phyloP scores from a whole-genome alignment of 2,888 invertebrate species.

The Anorthoa munda region DNA sequence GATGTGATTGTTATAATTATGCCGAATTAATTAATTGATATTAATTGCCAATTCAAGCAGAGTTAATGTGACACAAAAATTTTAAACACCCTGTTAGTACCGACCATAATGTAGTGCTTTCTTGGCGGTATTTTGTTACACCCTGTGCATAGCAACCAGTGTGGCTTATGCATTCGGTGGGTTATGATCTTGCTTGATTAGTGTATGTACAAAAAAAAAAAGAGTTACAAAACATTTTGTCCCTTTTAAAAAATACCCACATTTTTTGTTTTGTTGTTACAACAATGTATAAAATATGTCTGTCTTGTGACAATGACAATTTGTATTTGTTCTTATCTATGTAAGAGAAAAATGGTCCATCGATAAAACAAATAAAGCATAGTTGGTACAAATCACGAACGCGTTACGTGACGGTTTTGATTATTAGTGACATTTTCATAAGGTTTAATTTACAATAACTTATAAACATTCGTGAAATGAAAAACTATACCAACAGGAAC shows the following conservation, averaged over 20 bases:
- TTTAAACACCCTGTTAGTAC: conserved; percentile 43
- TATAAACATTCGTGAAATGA: neutral
- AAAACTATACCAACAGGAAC: neutral
- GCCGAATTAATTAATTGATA: conserved; percentile 42
- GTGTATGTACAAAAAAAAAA: conserved; percentile 36
- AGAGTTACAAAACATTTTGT: neutral
- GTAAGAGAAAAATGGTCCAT: conserved; percentile 14
- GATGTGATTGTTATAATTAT: conserved; percentile 43
- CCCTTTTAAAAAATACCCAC: conserved; percentile 11
- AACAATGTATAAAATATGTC: conserved; percentile 18
- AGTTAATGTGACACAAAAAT: conserved; percentile 42
- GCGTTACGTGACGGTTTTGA: neutral
- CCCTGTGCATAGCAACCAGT: conserved; percentile 1
- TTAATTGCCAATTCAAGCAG: conserved; percentile 56
- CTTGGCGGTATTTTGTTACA: neutral
- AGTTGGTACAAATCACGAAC: neutral
- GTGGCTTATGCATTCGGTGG: conserved; percentile 16
- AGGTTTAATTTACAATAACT: neutral
- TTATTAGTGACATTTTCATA: neutral
- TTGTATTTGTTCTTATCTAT: neutral
- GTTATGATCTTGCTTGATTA: conserved; percentile 12
- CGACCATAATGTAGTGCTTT: conserved; percentile 12
- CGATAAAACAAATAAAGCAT: neutral
- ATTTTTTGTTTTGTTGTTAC: conserved; percentile 14
- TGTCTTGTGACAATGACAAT: no score